Conservation (phyloP, 1,140 invertebrate genomes). For the Euborellia annulipes region DNA sequence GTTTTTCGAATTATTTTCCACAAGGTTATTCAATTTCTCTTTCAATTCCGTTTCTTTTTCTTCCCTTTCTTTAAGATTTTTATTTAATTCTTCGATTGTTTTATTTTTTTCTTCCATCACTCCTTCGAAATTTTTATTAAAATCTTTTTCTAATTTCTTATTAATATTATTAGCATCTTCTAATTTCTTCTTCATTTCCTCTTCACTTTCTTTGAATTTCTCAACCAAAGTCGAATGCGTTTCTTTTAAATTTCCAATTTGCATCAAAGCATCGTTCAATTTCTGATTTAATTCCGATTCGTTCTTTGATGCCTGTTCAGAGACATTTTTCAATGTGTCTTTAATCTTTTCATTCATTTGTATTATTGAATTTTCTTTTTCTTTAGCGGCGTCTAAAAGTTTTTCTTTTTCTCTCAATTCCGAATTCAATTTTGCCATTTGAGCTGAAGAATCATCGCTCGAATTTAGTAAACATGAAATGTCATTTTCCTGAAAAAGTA, state of each 20-base stretch:
- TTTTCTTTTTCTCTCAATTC: slow-evolving; percentile 31
- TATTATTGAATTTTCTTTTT: slow-evolving; percentile 25
- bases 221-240: slow-evolving; percentile 15
- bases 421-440: slow-evolving; percentile 32
- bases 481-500: slow-evolving; percentile 26
- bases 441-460: slow-evolving; percentile 28
- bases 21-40: slow-evolving; percentile 14
- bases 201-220: slow-evolving; percentile 19
- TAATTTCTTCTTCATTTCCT: slow-evolving; percentile 16
- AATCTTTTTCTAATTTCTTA: slow-evolving; percentile 1
- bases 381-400: slow-evolving; percentile 26
- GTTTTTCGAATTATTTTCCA: slow-evolving; percentile 11
- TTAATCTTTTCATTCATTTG: slow-evolving; percentile 30
- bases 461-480: slow-evolving; percentile 25
- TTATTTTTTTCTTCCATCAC: slow-evolving; percentile 4
- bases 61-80: slow-evolving; percentile 6
- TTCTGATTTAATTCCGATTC: slow-evolving; percentile 23
- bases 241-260: slow-evolving; percentile 15
- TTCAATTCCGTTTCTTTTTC: slow-evolving; percentile 15
- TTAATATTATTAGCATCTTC: no score
- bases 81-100: slow-evolving; percentile 8
- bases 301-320: slow-evolving; percentile 4
- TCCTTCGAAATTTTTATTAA: neutral
- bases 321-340: slow-evolving; percentile 11
- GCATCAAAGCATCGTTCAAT: slow-evolving; percentile 11